Evolutionary conservation across 2,113 vertebrate genomes (phyloP).

Genomic region (Steatornis caripensis): DNA sequence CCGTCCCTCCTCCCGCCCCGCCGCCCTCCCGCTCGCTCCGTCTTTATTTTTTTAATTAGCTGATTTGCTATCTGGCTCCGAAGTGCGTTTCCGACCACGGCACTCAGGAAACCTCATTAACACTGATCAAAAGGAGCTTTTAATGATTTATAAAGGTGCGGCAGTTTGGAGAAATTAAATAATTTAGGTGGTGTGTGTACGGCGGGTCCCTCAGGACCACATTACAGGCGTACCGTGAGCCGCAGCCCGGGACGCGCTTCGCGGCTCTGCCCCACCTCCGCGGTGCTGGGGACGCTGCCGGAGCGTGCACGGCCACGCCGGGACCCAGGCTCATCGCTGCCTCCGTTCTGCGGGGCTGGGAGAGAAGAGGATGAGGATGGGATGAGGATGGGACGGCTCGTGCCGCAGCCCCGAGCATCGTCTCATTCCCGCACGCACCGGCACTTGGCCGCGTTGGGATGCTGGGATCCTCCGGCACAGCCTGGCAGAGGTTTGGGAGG

Average conservation of each 20-base stretch:
- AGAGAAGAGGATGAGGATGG: background rate
- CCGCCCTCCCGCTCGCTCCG: background rate
- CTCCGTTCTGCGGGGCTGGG: background rate
- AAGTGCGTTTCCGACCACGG: conserved; percentile 7
- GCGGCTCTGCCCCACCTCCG: background rate
- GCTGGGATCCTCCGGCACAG: background rate
- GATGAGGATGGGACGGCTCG: too few relatives aligned
- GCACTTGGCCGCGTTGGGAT: background rate
- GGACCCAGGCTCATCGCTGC: background rate
- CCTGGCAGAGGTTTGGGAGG: background rate
- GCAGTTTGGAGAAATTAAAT: conserved; percentile 82
- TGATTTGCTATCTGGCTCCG: conserved; percentile 32
- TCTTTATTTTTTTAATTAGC: conserved; percentile 68
- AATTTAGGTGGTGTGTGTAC: conserved; percentile 72
- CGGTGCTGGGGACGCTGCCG: background rate
- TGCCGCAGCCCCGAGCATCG: fast-evolving
- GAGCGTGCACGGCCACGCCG: background rate
- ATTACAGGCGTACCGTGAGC: background rate
- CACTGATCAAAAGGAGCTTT: conserved; percentile 80
- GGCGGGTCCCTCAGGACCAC: conserved; percentile 30
- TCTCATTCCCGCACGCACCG: fast-evolving
- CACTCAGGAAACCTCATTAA: conserved; percentile 77
- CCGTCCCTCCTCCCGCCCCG: background rate
- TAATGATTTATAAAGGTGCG: conserved; percentile 80
- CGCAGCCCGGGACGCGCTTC: background rate